These are phyloP conservation scores for Timandra comae DNA, from an alignment of 2,888 invertebrate genomes.

Conservation along the genomic window DNA sequence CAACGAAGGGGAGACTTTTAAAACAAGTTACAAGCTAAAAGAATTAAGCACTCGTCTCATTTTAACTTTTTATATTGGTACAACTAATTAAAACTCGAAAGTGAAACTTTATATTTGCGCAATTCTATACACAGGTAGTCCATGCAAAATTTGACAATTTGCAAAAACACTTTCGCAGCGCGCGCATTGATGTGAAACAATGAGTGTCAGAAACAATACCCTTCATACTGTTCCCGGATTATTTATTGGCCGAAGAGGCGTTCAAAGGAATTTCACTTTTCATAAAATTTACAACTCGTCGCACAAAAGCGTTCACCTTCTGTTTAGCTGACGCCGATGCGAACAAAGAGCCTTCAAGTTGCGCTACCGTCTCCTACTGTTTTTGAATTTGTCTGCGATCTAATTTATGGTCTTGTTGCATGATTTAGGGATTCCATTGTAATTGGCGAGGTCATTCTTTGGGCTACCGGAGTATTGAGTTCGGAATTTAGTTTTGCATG, in stretches of 20 bases:
- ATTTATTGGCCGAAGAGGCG: conserved; percentile 69
- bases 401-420: conserved; percentile 62
- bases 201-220: conserved; percentile 71
- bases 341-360: conserved; percentile 70
- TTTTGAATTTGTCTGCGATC: conserved; percentile 70
- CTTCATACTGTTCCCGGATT: conserved; percentile 63
- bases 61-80: not conserved
- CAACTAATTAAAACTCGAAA: conserved; percentile 21
- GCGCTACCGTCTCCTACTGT: conserved; percentile 75
- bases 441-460: conserved; percentile 58
- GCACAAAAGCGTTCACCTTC: conserved; percentile 72
- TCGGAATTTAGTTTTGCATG: conserved; percentile 50
- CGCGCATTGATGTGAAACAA: conserved; percentile 69
- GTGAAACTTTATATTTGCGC: conserved; percentile 37
- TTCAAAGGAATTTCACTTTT: conserved; percentile 78
- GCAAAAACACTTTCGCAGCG: conserved; percentile 58
- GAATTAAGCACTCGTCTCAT: too few relatives aligned
- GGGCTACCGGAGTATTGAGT: conserved; percentile 36
- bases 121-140: conserved; percentile 48
- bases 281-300: conserved; percentile 74
- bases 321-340: conserved; percentile 71
- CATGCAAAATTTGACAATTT: conserved; percentile 47
- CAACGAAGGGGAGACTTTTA: not conserved
- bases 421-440: conserved; percentile 70
- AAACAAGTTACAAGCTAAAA: too few relatives aligned